These are phyloP conservation scores for Heterotilapia buettikoferi DNA, from an alignment of 2,113 vertebrate species.

Conservation along the genomic window DNA sequence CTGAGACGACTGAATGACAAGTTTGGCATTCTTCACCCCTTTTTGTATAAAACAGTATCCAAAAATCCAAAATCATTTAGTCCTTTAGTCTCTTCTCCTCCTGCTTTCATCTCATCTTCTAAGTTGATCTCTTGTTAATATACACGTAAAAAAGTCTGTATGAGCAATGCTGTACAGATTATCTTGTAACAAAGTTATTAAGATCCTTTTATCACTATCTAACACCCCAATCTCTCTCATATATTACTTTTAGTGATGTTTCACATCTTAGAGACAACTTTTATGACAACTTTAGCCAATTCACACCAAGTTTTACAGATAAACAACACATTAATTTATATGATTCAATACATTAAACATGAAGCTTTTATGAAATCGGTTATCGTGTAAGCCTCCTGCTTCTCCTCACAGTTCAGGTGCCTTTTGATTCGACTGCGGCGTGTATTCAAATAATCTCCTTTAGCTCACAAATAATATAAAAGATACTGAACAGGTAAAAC, in stretches of 20 bases:
- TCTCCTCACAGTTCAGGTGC: neutral
- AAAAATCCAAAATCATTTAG: neutral
- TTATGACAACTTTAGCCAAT: neutral
- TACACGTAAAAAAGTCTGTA: neutral
- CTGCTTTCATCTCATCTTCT: neutral
- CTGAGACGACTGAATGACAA: neutral
- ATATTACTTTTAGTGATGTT: neutral
- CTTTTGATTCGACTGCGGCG: neutral
- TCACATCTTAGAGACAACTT: neutral
- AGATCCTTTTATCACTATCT: neutral
- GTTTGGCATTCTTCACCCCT: neutral
- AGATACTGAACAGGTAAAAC: neutral
- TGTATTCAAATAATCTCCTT: neutral
- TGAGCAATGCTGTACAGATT: neutral
- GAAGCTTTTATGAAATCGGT: neutral
- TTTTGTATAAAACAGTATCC: neutral
- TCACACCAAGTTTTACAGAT: neutral
- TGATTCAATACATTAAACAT: neutral
- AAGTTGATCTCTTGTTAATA: neutral
- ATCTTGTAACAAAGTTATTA: neutral
- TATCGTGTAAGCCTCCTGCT: neutral
- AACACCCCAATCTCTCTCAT: neutral
- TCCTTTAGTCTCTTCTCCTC: neutral
- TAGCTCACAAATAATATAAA: neutral
- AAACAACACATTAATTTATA: accelerated